These are phyloP conservation scores for Brachylomia viminalis DNA, from an alignment of 2,888 invertebrate species.

Conservation along the genomic window DNA sequence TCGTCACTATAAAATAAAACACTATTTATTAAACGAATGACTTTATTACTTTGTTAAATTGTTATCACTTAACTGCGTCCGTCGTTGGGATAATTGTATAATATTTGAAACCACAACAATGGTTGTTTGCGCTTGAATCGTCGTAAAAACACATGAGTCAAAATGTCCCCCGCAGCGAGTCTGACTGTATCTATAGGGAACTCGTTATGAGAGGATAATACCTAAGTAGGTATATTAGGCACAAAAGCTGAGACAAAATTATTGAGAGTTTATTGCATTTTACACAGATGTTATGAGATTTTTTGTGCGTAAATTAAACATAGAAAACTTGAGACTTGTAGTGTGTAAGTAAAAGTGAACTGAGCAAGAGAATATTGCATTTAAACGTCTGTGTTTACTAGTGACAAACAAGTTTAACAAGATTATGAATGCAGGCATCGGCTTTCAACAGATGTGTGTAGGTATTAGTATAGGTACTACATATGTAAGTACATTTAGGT, in stretches of 20 bases:
- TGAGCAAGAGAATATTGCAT: slow-evolving; percentile 42
- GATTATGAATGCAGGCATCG: slow-evolving; percentile 57
- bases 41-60: slow-evolving; percentile 27
- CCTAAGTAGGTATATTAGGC: background rate
- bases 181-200: slow-evolving; percentile 49
- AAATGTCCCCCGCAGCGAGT: slow-evolving; percentile 70
- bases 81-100: slow-evolving; percentile 57
- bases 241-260: slow-evolving; percentile 21
- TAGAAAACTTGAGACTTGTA: background rate
- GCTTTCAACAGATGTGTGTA: slow-evolving; percentile 45
- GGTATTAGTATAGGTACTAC: background rate
- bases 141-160: slow-evolving; percentile 62
- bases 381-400: slow-evolving; percentile 33
- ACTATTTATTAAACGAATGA: slow-evolving; percentile 32
- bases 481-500: too few species aligned
- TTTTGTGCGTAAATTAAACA: background rate
- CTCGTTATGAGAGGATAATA: slow-evolving; percentile 26
- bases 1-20: slow-evolving; percentile 32
- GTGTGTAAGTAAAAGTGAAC: slow-evolving; percentile 28
- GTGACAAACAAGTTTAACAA: slow-evolving; percentile 62
- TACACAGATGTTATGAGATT: background rate
- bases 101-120: slow-evolving; percentile 47
- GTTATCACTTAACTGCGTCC: slow-evolving; percentile 44
- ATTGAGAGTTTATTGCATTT: slow-evolving; percentile 19
- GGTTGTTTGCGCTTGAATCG: slow-evolving; percentile 25